Conservation (phyloP, 2,113 vertebrate species). For the Herpailurus yagouaroundi region DNA sequence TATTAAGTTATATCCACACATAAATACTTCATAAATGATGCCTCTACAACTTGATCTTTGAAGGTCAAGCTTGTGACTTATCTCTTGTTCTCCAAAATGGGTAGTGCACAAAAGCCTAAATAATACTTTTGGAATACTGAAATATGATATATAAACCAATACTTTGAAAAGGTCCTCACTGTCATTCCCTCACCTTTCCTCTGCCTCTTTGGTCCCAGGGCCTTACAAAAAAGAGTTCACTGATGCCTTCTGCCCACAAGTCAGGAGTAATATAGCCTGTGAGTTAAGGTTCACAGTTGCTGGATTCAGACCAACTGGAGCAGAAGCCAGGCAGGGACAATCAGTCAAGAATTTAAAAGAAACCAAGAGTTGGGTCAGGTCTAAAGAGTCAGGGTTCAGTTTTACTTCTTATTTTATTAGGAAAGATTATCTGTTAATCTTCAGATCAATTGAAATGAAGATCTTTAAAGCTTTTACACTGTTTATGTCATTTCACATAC, state of each 20-base stretch:
- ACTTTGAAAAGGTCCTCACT: background rate
- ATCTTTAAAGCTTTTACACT: background rate
- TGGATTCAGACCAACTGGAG: background rate
- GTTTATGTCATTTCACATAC: background rate
- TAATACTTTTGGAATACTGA: background rate
- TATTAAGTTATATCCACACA: conserved; percentile 13
- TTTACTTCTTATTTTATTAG: conserved; percentile 30
- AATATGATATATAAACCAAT: background rate
- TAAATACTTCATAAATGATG: background rate
- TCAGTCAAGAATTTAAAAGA: conserved; percentile 7
- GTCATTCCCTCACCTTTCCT: background rate
- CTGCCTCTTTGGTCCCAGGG: background rate
- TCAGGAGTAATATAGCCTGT: background rate
- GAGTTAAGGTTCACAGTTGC: background rate
- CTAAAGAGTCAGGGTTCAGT: background rate
- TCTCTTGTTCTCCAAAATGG: conserved; percentile 1
- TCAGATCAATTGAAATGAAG: background rate
- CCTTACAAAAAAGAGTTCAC: background rate
- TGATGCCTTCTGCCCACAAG: background rate
- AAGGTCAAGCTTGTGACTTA: background rate
- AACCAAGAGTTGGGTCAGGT: background rate
- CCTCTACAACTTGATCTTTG: background rate
- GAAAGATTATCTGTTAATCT: conserved; percentile 4
- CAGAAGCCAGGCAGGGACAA: background rate
- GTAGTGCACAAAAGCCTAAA: background rate